Percentiles rank a stretch among this genome's conserved stretches.
phyloP scores from a whole-genome alignment of 2,113 vertebrate species.

The Syngnathus floridae region DNA sequence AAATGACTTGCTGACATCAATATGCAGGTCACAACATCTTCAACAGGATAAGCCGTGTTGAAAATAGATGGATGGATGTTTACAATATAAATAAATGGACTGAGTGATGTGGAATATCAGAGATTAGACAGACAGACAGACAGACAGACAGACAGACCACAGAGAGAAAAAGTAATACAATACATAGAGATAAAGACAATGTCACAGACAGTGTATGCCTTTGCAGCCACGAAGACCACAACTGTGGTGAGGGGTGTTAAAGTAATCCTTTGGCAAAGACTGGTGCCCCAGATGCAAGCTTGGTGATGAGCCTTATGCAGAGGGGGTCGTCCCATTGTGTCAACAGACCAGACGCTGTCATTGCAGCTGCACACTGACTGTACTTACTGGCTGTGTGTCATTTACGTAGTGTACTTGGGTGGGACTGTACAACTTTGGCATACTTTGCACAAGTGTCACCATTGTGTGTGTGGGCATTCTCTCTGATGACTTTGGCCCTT shows the following conservation, averaged over 20 bases:
- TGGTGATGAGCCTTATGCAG: slow-evolving; percentile 48
- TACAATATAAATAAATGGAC: no score
- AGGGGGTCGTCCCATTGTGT: slow-evolving; percentile 8
- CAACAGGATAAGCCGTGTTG: no score
- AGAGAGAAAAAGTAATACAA: no score
- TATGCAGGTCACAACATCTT: neutral
- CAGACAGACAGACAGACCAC: neutral
- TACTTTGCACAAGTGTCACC: slow-evolving; percentile 9
- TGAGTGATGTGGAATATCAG: no score
- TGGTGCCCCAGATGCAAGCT: slow-evolving; percentile 45
- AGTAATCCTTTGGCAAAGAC: slow-evolving; percentile 62
- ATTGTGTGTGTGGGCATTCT: neutral
- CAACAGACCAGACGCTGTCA: slow-evolving; percentile 48
- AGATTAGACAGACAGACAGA: no score
- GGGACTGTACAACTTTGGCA: neutral
- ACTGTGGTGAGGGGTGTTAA: slow-evolving; percentile 37
- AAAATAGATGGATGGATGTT: no score
- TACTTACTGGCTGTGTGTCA: slow-evolving; percentile 31
- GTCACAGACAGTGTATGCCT: slow-evolving; percentile 9
- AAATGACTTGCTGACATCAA: neutral
- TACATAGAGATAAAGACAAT: neutral
- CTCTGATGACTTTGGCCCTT: slow-evolving; percentile 18
- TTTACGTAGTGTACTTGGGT: slow-evolving; percentile 11
- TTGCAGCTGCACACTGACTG: slow-evolving; percentile 41
- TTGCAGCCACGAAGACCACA: slow-evolving; percentile 53